phyloP scores from a whole-genome alignment of 2,113 vertebrate species.

The Trichechus manatus region DNA sequence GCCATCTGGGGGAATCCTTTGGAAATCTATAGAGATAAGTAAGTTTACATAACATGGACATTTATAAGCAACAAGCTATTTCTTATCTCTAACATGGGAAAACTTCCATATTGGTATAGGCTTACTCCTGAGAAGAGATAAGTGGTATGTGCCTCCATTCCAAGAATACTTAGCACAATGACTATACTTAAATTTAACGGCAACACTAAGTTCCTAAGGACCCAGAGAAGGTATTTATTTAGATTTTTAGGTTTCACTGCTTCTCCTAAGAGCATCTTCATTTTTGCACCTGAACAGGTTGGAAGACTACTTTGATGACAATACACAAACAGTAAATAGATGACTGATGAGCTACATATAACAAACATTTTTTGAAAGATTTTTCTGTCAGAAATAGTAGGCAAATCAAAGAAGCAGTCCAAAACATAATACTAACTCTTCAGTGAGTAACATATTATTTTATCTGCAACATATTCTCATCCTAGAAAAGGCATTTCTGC shows the following conservation, averaged over 20 bases:
- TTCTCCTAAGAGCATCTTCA: constrained; percentile 60
- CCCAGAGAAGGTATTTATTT: constrained; percentile 44
- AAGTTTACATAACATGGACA: neutral
- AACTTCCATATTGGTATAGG: constrained; percentile 13
- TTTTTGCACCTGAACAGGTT: constrained; percentile 48
- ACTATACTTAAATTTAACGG: constrained; percentile 4
- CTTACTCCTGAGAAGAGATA: constrained; percentile 39
- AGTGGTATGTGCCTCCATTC: neutral
- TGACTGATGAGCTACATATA: constrained; percentile 28
- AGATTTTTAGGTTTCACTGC: constrained; percentile 47
- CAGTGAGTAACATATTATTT: constrained; percentile 34
- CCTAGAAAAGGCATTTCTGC: constrained; percentile 4
- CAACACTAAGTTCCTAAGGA: neutral
- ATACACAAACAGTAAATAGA: constrained; percentile 42
- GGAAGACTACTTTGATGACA: constrained; percentile 29
- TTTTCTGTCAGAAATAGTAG: constrained; percentile 32
- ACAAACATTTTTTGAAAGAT: neutral
- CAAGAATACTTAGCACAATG: neutral
- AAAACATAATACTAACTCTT: constrained; percentile 44
- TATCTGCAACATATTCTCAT: neutral
- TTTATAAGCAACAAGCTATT: constrained; percentile 58
- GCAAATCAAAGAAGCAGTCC: constrained; percentile 41
- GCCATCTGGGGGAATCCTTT: constrained; percentile 15
- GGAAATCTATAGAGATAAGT: constrained; percentile 46
- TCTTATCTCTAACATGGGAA: neutral